Percentiles rank a stretch among this genome's conserved stretches.
These are phyloP conservation scores for Eulemur albifrons DNA, from an alignment of 2,797 vertebrate species.

Conservation along the genomic window DNA sequence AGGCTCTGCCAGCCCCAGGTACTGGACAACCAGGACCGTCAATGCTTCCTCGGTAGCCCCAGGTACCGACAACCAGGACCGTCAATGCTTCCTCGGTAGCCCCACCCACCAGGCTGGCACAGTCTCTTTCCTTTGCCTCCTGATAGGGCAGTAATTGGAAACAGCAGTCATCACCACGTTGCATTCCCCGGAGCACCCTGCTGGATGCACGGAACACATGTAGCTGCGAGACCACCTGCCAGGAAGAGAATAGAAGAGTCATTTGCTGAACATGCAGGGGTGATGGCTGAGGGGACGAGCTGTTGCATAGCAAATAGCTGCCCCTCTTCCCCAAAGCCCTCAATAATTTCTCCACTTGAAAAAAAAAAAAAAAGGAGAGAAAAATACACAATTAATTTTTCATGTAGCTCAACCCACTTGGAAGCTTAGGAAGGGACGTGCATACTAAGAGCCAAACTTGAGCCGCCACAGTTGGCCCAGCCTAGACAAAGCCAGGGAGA, in stretches of 20 bases:
- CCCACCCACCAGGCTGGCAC: background rate
- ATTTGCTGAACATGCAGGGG: constrained; percentile 78
- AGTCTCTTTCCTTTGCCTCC: constrained; percentile 38
- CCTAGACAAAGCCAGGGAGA: background rate
- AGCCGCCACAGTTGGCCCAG: background rate
- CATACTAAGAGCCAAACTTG: background rate
- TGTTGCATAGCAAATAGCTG: constrained; percentile 69
- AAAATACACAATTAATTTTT: constrained; percentile 68
- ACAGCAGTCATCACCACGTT: constrained; percentile 59
- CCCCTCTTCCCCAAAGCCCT: constrained; percentile 66
- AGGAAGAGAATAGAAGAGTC: constrained; percentile 53
- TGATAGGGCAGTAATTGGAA: constrained; percentile 74
- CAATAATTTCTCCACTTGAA: constrained; percentile 71
- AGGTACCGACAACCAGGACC: background rate
- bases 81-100: background rate
- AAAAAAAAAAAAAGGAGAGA: background rate
- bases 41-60: background rate
- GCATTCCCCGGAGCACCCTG: constrained; percentile 46
- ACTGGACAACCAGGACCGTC: background rate
- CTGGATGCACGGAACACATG: constrained; percentile 69
- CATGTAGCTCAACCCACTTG: constrained; percentile 65
- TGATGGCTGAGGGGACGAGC: constrained; percentile 60
- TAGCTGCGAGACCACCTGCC: constrained; percentile 79
- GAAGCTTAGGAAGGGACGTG: constrained; percentile 49
- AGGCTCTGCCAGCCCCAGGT: background rate